phyloP scores from a whole-genome alignment of 2,888 invertebrate species.

The Nycteola revayana region DNA sequence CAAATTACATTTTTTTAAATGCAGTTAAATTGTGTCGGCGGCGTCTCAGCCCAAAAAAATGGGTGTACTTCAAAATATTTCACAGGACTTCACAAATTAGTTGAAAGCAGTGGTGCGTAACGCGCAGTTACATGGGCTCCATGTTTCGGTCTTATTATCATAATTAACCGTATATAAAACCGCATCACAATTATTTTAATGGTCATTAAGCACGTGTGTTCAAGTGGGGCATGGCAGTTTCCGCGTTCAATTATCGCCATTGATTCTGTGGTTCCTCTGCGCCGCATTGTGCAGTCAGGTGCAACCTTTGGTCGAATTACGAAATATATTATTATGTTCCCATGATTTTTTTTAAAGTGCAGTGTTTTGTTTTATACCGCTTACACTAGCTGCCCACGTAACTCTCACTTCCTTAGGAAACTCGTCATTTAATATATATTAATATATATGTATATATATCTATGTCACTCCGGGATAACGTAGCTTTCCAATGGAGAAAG shows the following conservation, averaged over 20 bases:
- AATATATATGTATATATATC: too few relatives aligned
- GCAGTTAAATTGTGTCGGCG: not conserved
- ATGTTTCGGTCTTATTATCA: slow-evolving; percentile 67
- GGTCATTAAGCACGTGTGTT: slow-evolving; percentile 76
- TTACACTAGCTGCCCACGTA: too few relatives aligned
- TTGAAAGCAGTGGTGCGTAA: slow-evolving; percentile 59
- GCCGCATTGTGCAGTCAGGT: slow-evolving; percentile 50
- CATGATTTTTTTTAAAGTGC: too few relatives aligned
- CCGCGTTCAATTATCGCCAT: slow-evolving; percentile 74
- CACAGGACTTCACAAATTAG: slow-evolving; percentile 78
- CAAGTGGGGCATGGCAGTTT: slow-evolving; percentile 55
- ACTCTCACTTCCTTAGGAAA: too few relatives aligned
- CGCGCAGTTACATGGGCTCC: slow-evolving; percentile 56
- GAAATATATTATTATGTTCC: slow-evolving; percentile 38
- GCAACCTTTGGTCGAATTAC: slow-evolving; percentile 25
- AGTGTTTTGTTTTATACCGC: too few relatives aligned
- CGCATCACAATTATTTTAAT: slow-evolving; percentile 71
- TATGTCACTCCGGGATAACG: too few relatives aligned
- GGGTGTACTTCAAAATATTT: slow-evolving; percentile 22
- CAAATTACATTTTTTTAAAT: too few relatives aligned
- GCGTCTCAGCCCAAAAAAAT: slow-evolving; percentile 7
- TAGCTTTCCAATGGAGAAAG: too few relatives aligned
- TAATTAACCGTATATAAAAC: slow-evolving; percentile 78
- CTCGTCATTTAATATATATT: too few relatives aligned
- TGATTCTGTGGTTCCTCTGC: slow-evolving; percentile 66